Conservation (phyloP, 92 coral and sea anemone species). For the Galaxea fascicularis region DNA sequence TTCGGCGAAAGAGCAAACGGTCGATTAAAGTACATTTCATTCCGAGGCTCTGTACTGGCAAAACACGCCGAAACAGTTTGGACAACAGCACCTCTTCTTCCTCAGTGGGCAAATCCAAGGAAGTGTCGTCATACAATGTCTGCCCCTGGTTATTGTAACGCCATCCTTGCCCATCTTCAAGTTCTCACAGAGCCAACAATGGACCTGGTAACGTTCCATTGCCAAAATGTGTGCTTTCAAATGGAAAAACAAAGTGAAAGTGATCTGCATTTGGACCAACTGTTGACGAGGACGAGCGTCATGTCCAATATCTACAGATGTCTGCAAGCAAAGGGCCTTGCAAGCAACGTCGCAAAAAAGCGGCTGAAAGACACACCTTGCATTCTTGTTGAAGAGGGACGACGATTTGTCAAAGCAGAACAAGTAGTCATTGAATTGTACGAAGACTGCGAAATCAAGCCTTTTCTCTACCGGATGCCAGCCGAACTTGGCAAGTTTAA, state of each 20-base stretch:
- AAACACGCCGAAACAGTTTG: slow-evolving; percentile 42
- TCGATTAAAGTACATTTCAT: slow-evolving; percentile 44
- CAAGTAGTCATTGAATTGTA: slow-evolving; percentile 66
- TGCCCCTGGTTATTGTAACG: neutral
- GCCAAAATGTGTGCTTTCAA: slow-evolving; percentile 63
- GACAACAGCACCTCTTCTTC: slow-evolving; percentile 70
- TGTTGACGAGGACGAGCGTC: neutral
- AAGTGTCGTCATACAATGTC: neutral
- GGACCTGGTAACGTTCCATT: slow-evolving; percentile 65
- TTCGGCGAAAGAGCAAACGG: slow-evolving; percentile 21
- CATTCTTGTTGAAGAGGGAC: slow-evolving; percentile 63
- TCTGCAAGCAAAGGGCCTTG: slow-evolving; percentile 9
- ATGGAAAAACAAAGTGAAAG: slow-evolving; percentile 20
- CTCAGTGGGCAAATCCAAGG: slow-evolving; percentile 34
- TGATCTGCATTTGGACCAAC: neutral
- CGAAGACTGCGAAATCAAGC: slow-evolving; percentile 45
- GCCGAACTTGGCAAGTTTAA: slow-evolving; percentile 32
- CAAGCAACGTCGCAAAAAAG: neutral
- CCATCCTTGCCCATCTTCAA: neutral
- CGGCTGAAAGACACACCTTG: slow-evolving; percentile 46
- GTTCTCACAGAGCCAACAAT: slow-evolving; percentile 51
- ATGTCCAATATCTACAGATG: slow-evolving; percentile 69
- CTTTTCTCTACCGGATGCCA: slow-evolving; percentile 77
- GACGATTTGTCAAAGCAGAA: slow-evolving; percentile 57
- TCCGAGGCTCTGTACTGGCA: slow-evolving; percentile 53